Evolutionary conservation across 1,140 invertebrate species (phyloP), one percentile per base, ranked within the genome.

Genomic region (Drosophila insularis): DNA sequence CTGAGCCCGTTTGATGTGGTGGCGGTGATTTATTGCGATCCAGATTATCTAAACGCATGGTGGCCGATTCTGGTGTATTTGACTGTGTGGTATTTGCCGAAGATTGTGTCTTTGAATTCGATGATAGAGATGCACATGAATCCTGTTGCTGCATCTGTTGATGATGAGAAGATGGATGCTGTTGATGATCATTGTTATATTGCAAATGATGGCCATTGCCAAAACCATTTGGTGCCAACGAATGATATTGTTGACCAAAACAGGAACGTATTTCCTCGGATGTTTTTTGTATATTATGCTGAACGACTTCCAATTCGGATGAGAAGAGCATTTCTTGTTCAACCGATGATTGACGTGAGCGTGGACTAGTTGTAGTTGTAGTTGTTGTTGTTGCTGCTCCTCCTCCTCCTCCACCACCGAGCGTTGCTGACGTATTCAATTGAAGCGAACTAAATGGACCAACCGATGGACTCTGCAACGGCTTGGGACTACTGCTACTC

Each of bases 241-340:
- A 82, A 95, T 97, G 71, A 97, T 98, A 39, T 55, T 91, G 90
- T 7, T 81, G 78, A 40, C 89, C 84, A 32, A 91, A 91, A 55
- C 84, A 97, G 92, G 96, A 97, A 82, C 97, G 96, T 91, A 99
- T 99, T 93, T 99, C 98, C 17, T 97, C 97, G 2, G 98, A 97
- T 43, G 98, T 98, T 89, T 96, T 96, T 66, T 96, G 94, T 61
- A 99, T 94, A 66, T 96, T 97, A 90, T 96, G 96, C 87, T 96
- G 95, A 50, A 98, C 95, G 50, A 98, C 95, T 91, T 98, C 97
- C 91, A 98, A 97, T 14, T 96, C 95, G n/a, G 84, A 71, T 90
- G 96, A 96, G 90, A 96, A 93, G 81, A 95, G 94, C 82, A 96
- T 95, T 58, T 95, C 95, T 73, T 90, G 82, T 71, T 91, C 91